Evolutionary conservation across 1,140 invertebrate genomes (phyloP), one percentile per base, ranked within the genome.

Genomic region (Pantala flavescens): DNA sequence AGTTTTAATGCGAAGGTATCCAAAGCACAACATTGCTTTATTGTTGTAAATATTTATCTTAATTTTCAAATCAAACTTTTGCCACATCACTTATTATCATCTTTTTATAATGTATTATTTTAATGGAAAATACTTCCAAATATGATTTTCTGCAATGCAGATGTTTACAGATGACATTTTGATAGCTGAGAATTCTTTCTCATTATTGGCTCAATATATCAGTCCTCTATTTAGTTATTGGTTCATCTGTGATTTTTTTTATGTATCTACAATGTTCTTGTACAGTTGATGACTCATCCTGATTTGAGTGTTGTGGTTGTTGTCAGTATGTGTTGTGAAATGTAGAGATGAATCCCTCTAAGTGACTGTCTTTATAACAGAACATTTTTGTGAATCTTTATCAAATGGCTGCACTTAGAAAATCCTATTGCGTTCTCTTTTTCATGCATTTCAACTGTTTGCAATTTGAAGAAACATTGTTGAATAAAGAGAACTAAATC

Each of bases 231-330:
- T 63, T 36, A 36, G n/a, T 63, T 63, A n/a, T 63, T 3, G 49
- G 14, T 63, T 63, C 49, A 63, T 63, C 49, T 63, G 49, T 63
- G 49, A 63, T 63, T 63, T 63, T 49, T 63, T 19, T 63, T 36
- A 36, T 36, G 9, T 36, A 36, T 21, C 49, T 7, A 16, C 49
- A 63, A 21, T 63, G 49, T 7, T 12, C n/a, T 63, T 63, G 49
- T 63, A 63, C 49, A 63, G 49, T 63, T 63, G 14, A 63, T 63
- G 14, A 63, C 49, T 63, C 5, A 7, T 63, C 49, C 14, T 19
- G 14, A 63, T 63, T 63, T 63, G 49, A 63, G 49, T 63, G 49
- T 63, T 63, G 49, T 63, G 49, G 49, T 19, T 14, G 49, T 19
- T 21, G n/a, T 19, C n/a, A 21, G 3, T 16, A 21, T 14, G 49